These are phyloP conservation scores for Prunella himalayana DNA, from an alignment of 2,113 vertebrate genomes.

Conservation along the genomic window DNA sequence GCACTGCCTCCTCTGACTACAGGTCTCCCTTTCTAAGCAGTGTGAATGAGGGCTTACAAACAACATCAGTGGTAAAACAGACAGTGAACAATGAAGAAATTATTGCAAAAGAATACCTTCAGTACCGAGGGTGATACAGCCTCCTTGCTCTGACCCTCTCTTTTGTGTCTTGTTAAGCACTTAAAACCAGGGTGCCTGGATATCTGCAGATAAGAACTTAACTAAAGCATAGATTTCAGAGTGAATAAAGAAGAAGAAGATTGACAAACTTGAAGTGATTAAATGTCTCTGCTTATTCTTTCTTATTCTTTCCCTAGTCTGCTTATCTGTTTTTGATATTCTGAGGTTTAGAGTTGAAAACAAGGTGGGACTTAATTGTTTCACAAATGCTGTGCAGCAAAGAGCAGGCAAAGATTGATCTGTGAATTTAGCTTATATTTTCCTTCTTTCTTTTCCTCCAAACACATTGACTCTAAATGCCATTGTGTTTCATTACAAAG, in stretches of 20 bases:
- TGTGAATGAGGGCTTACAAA: not conserved
- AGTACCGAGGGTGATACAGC: accelerated
- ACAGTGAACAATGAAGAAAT: not conserved
- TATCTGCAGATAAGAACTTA: not conserved
- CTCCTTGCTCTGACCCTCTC: not conserved
- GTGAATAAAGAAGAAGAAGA: not conserved
- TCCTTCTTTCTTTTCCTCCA: not conserved
- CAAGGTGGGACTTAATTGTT: not conserved
- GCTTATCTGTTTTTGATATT: not conserved
- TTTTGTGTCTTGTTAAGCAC: not conserved
- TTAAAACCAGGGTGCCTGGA: not conserved
- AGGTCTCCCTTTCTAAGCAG: not conserved
- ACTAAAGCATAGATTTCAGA: not conserved
- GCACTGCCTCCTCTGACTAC: not conserved
- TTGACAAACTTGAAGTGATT: not conserved
- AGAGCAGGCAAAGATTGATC: not conserved
- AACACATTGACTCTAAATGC: not conserved
- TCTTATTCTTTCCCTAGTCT: not conserved
- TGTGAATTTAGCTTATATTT: not conserved
- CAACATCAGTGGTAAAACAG: not conserved
- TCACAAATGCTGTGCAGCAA: not conserved
- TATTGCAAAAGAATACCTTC: not conserved
- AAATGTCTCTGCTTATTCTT: not conserved
- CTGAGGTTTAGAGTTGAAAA: not conserved
- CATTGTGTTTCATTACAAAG: not conserved